These are phyloP conservation scores for Polyploca ridens DNA, from an alignment of 2,888 invertebrate species.

Conservation along the genomic window DNA sequence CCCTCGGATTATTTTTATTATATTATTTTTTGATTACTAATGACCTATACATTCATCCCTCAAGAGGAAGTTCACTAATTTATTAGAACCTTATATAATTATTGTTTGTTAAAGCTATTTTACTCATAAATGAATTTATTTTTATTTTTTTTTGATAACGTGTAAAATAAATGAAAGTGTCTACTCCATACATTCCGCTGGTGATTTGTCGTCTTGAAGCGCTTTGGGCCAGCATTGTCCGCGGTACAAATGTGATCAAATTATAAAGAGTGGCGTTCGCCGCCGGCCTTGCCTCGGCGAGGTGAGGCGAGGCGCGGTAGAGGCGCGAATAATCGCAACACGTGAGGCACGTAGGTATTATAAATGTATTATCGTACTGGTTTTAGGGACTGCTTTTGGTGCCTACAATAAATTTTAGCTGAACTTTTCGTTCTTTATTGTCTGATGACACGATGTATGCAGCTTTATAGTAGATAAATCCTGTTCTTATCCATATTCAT, in stretches of 20 bases:
- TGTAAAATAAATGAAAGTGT: too few species aligned
- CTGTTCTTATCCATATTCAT: too few species aligned
- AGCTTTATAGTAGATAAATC: background rate
- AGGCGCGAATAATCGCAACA: slow-evolving; percentile 73
- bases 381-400: slow-evolving; percentile 25
- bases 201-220: slow-evolving; percentile 64
- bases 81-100: too few species aligned
- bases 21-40: too few species aligned
- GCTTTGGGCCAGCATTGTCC: slow-evolving; percentile 80
- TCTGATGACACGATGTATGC: slow-evolving; percentile 1
- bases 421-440: slow-evolving; percentile 4
- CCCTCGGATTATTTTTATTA: too few species aligned
- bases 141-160: too few species aligned
- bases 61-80: too few species aligned
- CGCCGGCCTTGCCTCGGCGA: slow-evolving; percentile 54
- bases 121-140: too few species aligned
- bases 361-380: slow-evolving; percentile 41
- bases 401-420: slow-evolving; percentile 1
- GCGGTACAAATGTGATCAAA: slow-evolving; percentile 83
- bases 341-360: slow-evolving; percentile 49
- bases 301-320: slow-evolving; percentile 33
- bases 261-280: slow-evolving; percentile 79
- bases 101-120: too few species aligned
- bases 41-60: too few species aligned
- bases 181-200: slow-evolving; percentile 47